These are phyloP conservation scores for Dasypolia templi DNA, from an alignment of 2,888 invertebrate genomes.

Conservation along the genomic window DNA sequence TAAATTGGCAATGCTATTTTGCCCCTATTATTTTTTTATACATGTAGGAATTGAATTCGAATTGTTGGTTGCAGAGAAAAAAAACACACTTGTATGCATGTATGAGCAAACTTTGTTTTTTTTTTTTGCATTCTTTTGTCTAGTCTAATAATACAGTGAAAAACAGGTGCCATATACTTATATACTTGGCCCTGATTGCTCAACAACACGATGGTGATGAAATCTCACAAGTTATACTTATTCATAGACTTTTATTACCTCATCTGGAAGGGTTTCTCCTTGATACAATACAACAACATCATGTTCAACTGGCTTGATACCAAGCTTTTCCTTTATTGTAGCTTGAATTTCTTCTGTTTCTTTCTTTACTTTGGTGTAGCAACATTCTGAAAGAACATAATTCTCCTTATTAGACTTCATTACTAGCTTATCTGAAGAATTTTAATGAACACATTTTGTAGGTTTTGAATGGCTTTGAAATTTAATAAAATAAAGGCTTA, in stretches of 20 bases:
- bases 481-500: constrained; percentile 6
- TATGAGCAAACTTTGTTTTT: not conserved
- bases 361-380: constrained; percentile 94
- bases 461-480: not conserved
- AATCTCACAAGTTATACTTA: constrained; percentile 1
- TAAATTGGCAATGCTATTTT: not conserved
- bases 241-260: constrained; percentile 71
- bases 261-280: constrained; percentile 92
- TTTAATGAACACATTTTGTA: not conserved
- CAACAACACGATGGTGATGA: not conserved
- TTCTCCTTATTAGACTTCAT: not conserved
- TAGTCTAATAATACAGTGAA: too few species aligned
- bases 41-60: not conserved
- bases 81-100: too few species aligned
- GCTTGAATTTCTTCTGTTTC: constrained; percentile 96
- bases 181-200: not conserved
- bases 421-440: constrained; percentile 71
- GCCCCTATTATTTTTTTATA: not conserved
- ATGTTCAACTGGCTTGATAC: constrained; percentile 94
- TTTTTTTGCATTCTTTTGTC: too few species aligned
- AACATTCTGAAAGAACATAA: constrained; percentile 91
- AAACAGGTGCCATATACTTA: not conserved
- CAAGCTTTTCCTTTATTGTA: constrained; percentile 93
- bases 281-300: constrained; percentile 96
- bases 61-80: not conserved